These are phyloP conservation scores for Ploceus nigricollis DNA, from an alignment of 2,113 vertebrate species.

Conservation along the genomic window DNA sequence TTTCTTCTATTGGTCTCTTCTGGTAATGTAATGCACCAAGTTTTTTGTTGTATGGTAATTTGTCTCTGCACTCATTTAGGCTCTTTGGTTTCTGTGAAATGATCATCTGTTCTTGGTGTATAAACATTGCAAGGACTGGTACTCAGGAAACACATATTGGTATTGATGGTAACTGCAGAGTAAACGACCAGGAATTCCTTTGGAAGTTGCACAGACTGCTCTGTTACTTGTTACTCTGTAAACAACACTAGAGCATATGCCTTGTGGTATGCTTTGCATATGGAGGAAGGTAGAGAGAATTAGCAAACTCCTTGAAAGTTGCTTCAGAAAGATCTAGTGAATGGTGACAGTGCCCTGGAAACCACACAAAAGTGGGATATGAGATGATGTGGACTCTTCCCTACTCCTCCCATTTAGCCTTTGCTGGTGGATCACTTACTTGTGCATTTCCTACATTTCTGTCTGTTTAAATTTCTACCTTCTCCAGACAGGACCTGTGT, in stretches of 20 bases:
- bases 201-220: background rate
- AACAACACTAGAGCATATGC: background rate
- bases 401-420: background rate
- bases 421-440: background rate
- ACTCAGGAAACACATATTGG: background rate
- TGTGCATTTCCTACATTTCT: background rate
- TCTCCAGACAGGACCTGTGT: background rate
- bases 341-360: background rate
- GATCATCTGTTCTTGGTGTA: background rate
- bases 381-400: background rate
- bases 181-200: background rate
- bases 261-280: background rate
- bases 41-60: background rate
- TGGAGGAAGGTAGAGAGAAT: background rate
- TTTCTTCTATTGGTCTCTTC: background rate
- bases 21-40: background rate
- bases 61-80: background rate
- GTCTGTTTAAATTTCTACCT: background rate
- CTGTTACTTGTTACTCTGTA: background rate
- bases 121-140: background rate
- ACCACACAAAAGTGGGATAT: rapidly evolving
- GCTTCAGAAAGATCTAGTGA: background rate
- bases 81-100: background rate
- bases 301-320: background rate
- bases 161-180: background rate